Base-by-base conservation (phyloP, 2,113 vertebrate genomes). In the Cryptotis parvus region DNA sequence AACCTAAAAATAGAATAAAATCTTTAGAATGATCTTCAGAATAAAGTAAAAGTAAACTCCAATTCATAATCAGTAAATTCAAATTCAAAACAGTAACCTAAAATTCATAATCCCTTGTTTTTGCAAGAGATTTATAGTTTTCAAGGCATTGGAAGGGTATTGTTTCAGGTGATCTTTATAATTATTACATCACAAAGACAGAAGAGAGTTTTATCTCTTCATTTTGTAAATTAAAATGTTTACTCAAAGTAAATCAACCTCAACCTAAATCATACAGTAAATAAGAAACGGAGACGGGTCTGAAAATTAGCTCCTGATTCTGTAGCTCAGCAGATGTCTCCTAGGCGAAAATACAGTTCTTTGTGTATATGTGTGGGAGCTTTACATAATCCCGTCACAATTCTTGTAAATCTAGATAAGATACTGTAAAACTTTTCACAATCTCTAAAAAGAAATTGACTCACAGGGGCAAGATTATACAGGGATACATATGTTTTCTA, bases 131-230 rank as follows among this genome's bases (percentile, higher is more conserved):
- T 76, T 37, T 22, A 35, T 26, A 72, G 29, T 61, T 91, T 73
- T 84, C 33, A 77, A 92, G 82, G 73, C 37, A 85, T 79, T 93
- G 87, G 90, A 20, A 73, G 20, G 18, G 33, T 31, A 63, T 61
- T 49, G 87, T 73, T 26, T 61, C 37, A 89, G 66, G 68, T 84
- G 69, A 52, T 78, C 84, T 87, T 78, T 63, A 78, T 22, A 82
- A 24, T 18, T n/a, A 61, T 74, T 49, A 9, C 69, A 39, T 72
- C 29, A 72, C 61, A 6, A 43, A 73, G 29, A 69, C 6, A 63
- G 15, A 63, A 87, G 20, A 91, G 11, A 92, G 39, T 52, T 6
- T 37, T 9, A 43, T 37, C 65, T 52, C 31, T 77, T 10, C 18
- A 55, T 63, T 69, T 69, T 63, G 43, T 41, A 87, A 89, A 55